Evolutionary conservation across 2,888 invertebrate genomes (phyloP), one percentile per base, ranked within the genome.

Genomic region (Thymelicus sylvestris): DNA sequence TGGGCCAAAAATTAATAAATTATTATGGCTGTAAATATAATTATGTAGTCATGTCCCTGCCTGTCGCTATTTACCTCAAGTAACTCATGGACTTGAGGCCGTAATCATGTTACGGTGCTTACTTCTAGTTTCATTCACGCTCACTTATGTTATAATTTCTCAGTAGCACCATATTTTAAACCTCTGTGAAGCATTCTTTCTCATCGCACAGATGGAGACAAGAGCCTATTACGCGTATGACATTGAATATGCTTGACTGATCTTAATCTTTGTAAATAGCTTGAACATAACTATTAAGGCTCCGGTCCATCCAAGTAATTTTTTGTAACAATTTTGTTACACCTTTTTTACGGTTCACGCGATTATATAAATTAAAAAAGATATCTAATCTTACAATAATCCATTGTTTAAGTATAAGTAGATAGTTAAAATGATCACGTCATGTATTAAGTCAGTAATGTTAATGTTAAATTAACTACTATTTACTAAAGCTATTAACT

Each of bases 101-200:
- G 71, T 75, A 75, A 63, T 72, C 24, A 60, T 38, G 61, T 75
- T 74, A 75, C 74, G 67, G 72, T 59, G 12, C 70, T 66, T 52
- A 66, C 38, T 66, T 44, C 47, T 62, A 64, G 60, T 70, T 70
- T 71, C 65, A 52, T 61, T 65, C 65, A 71, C 61, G 44, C 24
- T 57, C 52, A 70, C 55, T 8, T 52, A 52, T n/a, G n/a, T 57
- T 55, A 47, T 57, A 15, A 55, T 48, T 55, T 47, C 31, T 6
- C 5, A 44, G 44, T n/a, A 44, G 39, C 64, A 52, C 12, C 66
- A 48, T 59, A 52, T 67, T 60, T 10, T n/a, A 12, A 38, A 10
- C 19, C 65, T 64, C 69, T 69, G 63, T 64, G 59, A 24, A 52
- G 13, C 38, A 65, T 60, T 70, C 59, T 59, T 48, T 52, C 52